Conservation (phyloP, 2,113 vertebrate species). For the Microcebus ravelobensis region DNA sequence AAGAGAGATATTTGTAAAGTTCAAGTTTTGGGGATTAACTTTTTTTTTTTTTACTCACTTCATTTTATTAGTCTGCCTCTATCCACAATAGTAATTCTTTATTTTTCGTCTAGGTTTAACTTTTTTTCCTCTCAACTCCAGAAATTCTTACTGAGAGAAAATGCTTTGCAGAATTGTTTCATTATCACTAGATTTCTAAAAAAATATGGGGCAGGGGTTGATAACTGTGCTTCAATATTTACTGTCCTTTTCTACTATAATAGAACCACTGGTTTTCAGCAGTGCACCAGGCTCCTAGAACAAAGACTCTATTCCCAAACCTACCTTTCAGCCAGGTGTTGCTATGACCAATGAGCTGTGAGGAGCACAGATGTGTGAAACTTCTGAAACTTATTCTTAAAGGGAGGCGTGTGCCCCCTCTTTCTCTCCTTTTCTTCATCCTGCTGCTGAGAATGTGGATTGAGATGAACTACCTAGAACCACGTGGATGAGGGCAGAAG, state of each 20-base stretch:
- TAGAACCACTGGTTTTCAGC: neutral
- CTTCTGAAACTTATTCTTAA: neutral
- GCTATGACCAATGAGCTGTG: neutral
- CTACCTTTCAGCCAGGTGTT: neutral
- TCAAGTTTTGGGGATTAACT: neutral
- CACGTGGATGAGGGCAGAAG: neutral
- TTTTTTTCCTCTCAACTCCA: neutral
- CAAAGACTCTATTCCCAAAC: neutral
- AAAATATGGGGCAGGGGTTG: neutral
- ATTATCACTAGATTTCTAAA: constrained; percentile 1
- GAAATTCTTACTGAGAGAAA: constrained; percentile 23
- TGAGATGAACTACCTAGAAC: neutral
- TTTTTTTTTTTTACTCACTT: neutral
- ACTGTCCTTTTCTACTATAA: neutral
- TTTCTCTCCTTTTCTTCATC: neutral
- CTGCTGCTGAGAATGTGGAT: neutral
- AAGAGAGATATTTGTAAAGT: neutral
- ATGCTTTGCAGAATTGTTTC: neutral
- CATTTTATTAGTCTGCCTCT: neutral
- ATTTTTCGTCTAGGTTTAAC: constrained; percentile 1
- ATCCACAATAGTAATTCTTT: neutral
- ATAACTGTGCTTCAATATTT: neutral
- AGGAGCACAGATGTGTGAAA: neutral
- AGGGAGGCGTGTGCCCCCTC: neutral
- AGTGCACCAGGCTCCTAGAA: neutral